Percentiles rank a stretch among this genome's conserved stretches.
These are phyloP conservation scores for Dendrolimus kikuchii DNA, from an alignment of 1,140 invertebrate genomes.

Conservation along the genomic window DNA sequence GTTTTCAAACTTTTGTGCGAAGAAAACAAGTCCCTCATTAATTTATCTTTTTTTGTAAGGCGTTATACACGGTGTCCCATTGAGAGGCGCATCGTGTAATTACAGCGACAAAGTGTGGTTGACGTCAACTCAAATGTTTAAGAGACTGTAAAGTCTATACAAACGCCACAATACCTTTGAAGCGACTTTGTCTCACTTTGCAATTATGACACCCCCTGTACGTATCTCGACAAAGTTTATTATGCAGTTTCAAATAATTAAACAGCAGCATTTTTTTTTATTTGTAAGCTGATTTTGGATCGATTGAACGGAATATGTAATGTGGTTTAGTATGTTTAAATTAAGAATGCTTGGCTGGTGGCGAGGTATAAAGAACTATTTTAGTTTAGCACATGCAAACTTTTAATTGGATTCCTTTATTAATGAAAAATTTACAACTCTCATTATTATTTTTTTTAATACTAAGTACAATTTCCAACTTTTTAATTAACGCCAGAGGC, in stretches of 20 bases:
- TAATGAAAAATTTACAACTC: background rate
- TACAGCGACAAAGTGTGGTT: conserved; percentile 51
- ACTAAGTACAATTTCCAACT: background rate
- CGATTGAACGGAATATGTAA: background rate
- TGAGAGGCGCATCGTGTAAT: conserved; percentile 49
- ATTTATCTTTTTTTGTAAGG: conserved; percentile 42
- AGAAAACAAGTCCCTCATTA: conserved; percentile 36
- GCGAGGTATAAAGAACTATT: too few species aligned
- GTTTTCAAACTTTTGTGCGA: conserved; percentile 9
- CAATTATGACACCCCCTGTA: conserved; percentile 66
- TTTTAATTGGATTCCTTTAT: conserved; percentile 1
- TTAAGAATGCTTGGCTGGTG: too few species aligned
- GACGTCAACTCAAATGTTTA: conserved; percentile 57
- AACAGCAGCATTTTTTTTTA: too few species aligned
- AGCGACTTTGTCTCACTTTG: conserved; percentile 60
- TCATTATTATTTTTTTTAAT: background rate
- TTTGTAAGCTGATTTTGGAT: conserved; percentile 1
- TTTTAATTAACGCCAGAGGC: too few species aligned
- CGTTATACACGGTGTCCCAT: conserved; percentile 38
- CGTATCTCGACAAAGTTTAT: conserved; percentile 29
- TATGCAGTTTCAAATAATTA: conserved; percentile 4
- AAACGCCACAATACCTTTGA: conserved; percentile 61
- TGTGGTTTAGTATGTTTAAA: background rate
- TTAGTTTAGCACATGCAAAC: background rate
- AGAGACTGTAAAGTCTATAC: conserved; percentile 53